Evolutionary conservation across 1,140 invertebrate genomes (phyloP).

Genomic region (Trachymyrmex septentrionalis): DNA sequence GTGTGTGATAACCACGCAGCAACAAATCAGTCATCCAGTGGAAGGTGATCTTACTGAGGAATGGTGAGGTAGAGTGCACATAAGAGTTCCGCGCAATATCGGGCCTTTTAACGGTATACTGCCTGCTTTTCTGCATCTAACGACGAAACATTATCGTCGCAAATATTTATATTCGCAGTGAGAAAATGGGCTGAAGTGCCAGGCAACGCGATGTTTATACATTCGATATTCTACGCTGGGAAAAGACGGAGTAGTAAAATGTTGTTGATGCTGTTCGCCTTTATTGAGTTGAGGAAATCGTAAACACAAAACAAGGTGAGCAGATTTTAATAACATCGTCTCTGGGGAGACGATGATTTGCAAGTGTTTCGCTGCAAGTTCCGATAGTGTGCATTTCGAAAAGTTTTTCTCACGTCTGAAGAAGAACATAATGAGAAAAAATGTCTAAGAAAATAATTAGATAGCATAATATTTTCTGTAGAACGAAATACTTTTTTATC

Average conservation of each 20-base stretch:
- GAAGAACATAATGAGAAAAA: background rate
- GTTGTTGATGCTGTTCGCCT: background rate
- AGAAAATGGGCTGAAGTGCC: background rate
- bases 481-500: background rate
- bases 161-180: constrained; percentile 7
- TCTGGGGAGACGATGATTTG: background rate
- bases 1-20: constrained; percentile 89
- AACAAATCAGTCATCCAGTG: constrained; percentile 92
- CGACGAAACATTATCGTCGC: constrained; percentile 48
- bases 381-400: background rate
- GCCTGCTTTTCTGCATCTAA: constrained; percentile 74
- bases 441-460: background rate
- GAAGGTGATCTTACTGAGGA: constrained; percentile 89
- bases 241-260: constrained; percentile 27
- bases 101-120: constrained; percentile 62
- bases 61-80: constrained; percentile 69
- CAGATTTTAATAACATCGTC: constrained; percentile 20
- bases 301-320: constrained; percentile 3
- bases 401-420: background rate
- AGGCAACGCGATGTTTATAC: constrained; percentile 31
- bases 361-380: background rate
- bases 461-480: background rate
- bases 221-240: constrained; percentile 16
- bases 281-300: constrained; percentile 25
- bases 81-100: constrained; percentile 68